Evolutionary conservation across 2,888 invertebrate species (phyloP).

Genomic region (Acronicta aceris): DNA sequence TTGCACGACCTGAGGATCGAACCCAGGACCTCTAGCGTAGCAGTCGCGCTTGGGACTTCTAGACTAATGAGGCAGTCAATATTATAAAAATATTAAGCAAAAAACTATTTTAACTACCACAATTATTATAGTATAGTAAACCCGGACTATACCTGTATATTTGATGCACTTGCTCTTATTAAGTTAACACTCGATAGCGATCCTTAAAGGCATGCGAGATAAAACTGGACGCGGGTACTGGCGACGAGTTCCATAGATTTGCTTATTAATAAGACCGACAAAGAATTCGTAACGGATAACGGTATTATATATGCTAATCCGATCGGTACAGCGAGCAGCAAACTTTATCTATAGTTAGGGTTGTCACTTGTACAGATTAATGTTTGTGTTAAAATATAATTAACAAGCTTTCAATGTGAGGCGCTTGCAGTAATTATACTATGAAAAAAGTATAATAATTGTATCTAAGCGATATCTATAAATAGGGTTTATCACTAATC

Average conservation of each 20-base stretch:
- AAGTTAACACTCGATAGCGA: constrained; percentile 44
- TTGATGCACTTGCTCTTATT: constrained; percentile 10
- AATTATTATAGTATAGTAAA: no score
- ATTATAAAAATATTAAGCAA: no score
- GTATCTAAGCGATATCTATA: no score
- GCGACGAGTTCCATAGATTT: constrained; percentile 78
- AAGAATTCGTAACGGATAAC: constrained; percentile 81
- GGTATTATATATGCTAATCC: constrained; percentile 76
- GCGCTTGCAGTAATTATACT: no score
- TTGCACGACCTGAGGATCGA: no score
- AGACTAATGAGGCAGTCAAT: no score
- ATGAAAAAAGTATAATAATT: no score
- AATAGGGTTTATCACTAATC: no score
- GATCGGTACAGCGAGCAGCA: constrained; percentile 48
- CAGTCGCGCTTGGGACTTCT: no score
- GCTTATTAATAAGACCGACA: constrained; percentile 84
- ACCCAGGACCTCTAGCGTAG: no score
- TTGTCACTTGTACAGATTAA: constrained; percentile 27
- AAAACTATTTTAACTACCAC: no score
- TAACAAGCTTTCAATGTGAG: no score
- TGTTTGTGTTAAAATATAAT: neutral
- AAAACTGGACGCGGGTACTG: constrained; percentile 58
- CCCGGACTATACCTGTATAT: neutral
- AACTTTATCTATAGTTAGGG: constrained; percentile 51
- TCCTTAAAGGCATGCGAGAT: constrained; percentile 46